Conservation (phyloP, 1,140 invertebrate genomes). For the Nasonia vitripennis region DNA sequence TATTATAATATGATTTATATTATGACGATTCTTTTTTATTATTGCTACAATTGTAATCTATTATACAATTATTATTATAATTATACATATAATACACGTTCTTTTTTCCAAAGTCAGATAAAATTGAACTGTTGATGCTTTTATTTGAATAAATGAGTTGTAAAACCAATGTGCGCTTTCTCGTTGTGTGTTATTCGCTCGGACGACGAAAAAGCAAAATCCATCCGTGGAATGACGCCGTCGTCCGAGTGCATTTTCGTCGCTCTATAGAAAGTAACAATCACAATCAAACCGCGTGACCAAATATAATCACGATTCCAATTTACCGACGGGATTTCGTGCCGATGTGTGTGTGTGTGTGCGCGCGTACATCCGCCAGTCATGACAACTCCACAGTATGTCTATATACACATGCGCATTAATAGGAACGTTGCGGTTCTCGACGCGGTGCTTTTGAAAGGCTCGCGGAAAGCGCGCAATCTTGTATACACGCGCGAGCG, state of each 20-base stretch:
- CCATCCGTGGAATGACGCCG: neutral
- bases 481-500: neutral
- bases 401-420: no score
- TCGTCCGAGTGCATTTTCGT: neutral
- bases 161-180: neutral
- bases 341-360: neutral
- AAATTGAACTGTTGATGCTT: slow-evolving; percentile 42
- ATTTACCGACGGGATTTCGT: neutral
- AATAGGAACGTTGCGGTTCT: neutral
- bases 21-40: slow-evolving; percentile 4
- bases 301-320: neutral
- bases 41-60: slow-evolving; percentile 4
- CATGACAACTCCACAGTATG: neutral
- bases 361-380: neutral
- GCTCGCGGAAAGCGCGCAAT: neutral
- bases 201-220: no score
- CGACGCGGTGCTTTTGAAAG: neutral
- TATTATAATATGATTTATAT: slow-evolving; percentile 37
- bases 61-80: slow-evolving; percentile 54
- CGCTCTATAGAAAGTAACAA: neutral
- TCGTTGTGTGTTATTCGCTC: neutral
- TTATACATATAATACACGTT: slow-evolving; percentile 62
- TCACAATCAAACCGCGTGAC: neutral
- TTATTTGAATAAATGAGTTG: slow-evolving; percentile 49
- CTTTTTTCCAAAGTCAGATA: slow-evolving; percentile 59